Base-by-base conservation (phyloP, 2,888 invertebrate species). In the Athetis lepigone region DNA sequence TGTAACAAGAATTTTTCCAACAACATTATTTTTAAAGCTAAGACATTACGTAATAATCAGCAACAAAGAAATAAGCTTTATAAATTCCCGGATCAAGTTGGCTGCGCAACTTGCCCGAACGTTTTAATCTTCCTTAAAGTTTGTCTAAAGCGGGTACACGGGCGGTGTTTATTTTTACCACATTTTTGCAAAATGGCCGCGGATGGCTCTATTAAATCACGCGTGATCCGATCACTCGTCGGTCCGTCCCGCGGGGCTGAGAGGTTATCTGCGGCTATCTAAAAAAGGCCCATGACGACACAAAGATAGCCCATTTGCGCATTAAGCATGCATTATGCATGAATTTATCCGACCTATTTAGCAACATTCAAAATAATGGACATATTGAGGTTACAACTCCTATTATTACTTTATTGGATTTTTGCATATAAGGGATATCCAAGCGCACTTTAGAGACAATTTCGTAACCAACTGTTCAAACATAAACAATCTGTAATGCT, bases 231-330 rank as follows among this genome's bases (percentile, higher is more conserved):
- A 81, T 84, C 84, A 75, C 68, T 82, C 80, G 75, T 54, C 77
- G 72, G 61, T 42, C 54, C 52, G 46, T 54, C 52, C 68, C 66
- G 65, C 49, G 58, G 45, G 65, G 37, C 61, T 46, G 43, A 23
- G 58, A 75, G 81, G 82, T 83, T 85, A 85, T 86, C 82, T 78
- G 65, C 51, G 62, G 77, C 80, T 79, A 80, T 83, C 85, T 84
- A 84, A 85, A 86, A 85, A 82, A 77, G 80, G 70, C 80, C 75
- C 76, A 82, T 82, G 80, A 63, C 70, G 74, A 74, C 74, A 77
- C 66, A 55, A 65, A 52, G 56, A 54, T 61, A 62, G 42, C 63
- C 52, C 25, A 55, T 54, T 67, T 45, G 55, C 59, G 58, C 70
- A 60, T 63, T 56, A 70, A 66, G 54, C 69, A 74, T 79, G 74